These are phyloP conservation scores for Cremastinae sp. DNA, from an alignment of 2,888 invertebrate species.

Conservation along the genomic window DNA sequence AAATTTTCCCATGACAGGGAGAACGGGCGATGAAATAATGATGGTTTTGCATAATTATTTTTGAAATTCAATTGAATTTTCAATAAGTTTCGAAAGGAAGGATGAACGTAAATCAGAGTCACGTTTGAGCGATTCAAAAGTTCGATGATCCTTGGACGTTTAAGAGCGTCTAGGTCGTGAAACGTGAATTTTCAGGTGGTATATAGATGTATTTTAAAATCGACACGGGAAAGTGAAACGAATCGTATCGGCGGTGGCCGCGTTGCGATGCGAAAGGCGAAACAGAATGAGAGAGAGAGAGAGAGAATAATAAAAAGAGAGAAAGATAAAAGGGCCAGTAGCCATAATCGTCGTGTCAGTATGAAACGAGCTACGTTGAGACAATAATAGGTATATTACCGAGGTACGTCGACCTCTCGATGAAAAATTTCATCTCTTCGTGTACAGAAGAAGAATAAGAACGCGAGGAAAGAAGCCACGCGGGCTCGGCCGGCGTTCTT, in stretches of 20 bases:
- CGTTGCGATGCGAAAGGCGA: slow-evolving; percentile 26
- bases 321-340: slow-evolving; percentile 15
- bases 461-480: slow-evolving; percentile 45
- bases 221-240: slow-evolving; percentile 53
- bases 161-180: slow-evolving; percentile 29
- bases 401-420: slow-evolving; percentile 57
- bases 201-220: background rate
- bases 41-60: no score
- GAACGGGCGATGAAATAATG: no score
- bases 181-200: slow-evolving; percentile 15
- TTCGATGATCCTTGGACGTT: slow-evolving; percentile 52
- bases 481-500: slow-evolving; percentile 48
- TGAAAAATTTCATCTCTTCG: slow-evolving; percentile 55
- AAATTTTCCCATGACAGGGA: no score
- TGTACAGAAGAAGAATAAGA: slow-evolving; percentile 1
- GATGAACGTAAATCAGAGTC: slow-evolving; percentile 10
- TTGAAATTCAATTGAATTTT: no score
- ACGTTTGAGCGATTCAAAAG: slow-evolving; percentile 36
- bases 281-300: background rate
- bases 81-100: background rate
- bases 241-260: slow-evolving; percentile 46
- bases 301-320: background rate
- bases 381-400: slow-evolving; percentile 37
- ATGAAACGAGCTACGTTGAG: slow-evolving; percentile 29
- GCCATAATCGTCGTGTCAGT: slow-evolving; percentile 45